A percentile compares a stretch with the other conserved stretches of the same genome.
phyloP scores from a whole-genome alignment of 2,797 vertebrate species.

The Aotus griseimembra region DNA sequence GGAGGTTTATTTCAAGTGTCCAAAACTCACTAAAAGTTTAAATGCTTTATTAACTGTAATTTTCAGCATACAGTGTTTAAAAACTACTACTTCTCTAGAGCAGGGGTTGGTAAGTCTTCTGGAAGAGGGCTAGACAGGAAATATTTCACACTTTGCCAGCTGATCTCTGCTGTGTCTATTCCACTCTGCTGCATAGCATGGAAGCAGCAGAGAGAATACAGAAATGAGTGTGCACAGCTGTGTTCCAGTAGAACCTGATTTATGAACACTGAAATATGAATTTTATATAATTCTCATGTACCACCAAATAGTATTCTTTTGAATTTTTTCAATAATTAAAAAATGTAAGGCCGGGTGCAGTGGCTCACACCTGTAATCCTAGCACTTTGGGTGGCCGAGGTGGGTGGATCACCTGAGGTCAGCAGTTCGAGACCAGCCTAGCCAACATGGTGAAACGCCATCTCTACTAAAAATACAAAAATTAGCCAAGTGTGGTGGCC shows the following conservation, averaged over 20 bases:
- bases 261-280: neutral
- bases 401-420: too few relatives aligned
- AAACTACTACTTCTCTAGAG: neutral
- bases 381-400: too few relatives aligned
- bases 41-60: neutral
- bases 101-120: neutral
- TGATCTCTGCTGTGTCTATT: neutral
- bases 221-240: neutral
- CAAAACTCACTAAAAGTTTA: slow-evolving; percentile 3
- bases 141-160: neutral
- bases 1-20: neutral
- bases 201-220: neutral
- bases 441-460: too few relatives aligned
- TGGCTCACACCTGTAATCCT: too few relatives aligned
- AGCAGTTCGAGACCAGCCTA: too few relatives aligned
- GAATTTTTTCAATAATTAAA: neutral
- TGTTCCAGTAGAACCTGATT: neutral
- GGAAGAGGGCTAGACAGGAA: neutral
- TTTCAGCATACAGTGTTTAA: neutral
- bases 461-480: too few relatives aligned
- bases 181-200: neutral
- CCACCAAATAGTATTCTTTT: neutral
- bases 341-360: neutral
- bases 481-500: too few relatives aligned
- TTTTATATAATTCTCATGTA: neutral